Evolutionary conservation across 2,888 invertebrate species (phyloP), one percentile per base, ranked within the genome.

Genomic region (Hyposoter dolosus): DNA sequence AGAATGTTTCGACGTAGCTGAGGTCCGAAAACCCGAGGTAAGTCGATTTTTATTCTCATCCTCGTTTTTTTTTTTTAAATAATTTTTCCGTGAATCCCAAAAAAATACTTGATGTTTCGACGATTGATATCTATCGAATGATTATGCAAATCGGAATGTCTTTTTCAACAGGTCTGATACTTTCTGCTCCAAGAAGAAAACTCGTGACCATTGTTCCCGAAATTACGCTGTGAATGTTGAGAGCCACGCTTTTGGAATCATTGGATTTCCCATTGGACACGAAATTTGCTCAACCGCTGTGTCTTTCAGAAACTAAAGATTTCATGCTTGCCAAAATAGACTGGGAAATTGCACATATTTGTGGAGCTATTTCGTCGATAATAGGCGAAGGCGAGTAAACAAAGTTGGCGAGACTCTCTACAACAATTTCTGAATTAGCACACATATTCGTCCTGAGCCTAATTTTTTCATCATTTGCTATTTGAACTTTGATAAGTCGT

Each of bases 1-100:
- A 10, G 88, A 88, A 3, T 72, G 83, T n/a, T 40, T 84, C 6
- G 82, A 68, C 53, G 63, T 53, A 5, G 65, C 71, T 23, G 85
- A 87, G n/a, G 66, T 84, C 15, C 81, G 86, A 45, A 88, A 88
- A 32, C 60, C 82, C 10, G 87, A 89, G 87, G 89, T 88, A 84
- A 87, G n/a, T 15, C 10, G 28, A 12, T 15, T 23, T 17, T 69
- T 81, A 7, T 40, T 28, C 32, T 60, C n/a, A n/a, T n/a, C 72
- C 35, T 47, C 6, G 0, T 56, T 66, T 12, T 35, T 45, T 66
- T 66, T 3, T 56, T 3, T 28, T 10, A 7, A 40, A n/a, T n/a
- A n/a, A n/a, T n/a, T n/a, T n/a, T n/a, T n/a, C n/a, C n/a, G 4
- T 40, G 40, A 9, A 40, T 43, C 19, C 17, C 45, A 23, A 71